A percentile compares a stretch with the other conserved stretches of the same genome.
phyloP scores from a whole-genome alignment of 2,888 invertebrate genomes.

The Muschampia plurimacula region DNA sequence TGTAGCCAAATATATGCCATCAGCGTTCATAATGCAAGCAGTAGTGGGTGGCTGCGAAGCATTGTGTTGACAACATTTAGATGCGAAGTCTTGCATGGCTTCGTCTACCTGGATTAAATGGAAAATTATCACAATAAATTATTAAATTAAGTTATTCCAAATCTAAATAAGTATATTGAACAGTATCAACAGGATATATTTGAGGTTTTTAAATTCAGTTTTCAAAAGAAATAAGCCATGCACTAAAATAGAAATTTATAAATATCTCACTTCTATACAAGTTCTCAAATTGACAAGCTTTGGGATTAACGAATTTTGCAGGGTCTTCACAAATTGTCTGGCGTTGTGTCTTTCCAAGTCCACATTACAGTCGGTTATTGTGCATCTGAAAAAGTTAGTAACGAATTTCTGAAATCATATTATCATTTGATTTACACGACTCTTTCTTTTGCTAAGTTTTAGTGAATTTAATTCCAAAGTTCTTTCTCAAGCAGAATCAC shows the following conservation, averaged over 20 bases:
- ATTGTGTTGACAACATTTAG: slow-evolving; percentile 94
- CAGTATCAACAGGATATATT: too few species aligned
- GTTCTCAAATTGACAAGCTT: slow-evolving; percentile 90
- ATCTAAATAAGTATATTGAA: too few species aligned
- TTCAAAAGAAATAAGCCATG: too few species aligned
- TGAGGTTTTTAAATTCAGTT: too few species aligned
- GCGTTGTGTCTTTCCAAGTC: slow-evolving; percentile 95
- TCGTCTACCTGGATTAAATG: slow-evolving; percentile 89
- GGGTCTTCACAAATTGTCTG: slow-evolving; percentile 91
- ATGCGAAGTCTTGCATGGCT: slow-evolving; percentile 96
- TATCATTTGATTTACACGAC: too few species aligned
- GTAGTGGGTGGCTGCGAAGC: slow-evolving; percentile 87
- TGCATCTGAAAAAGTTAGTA: slow-evolving; percentile 64
- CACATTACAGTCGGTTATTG: slow-evolving; percentile 88
- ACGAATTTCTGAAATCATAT: background rate
- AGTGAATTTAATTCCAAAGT: too few species aligned
- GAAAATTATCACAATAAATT: background rate
- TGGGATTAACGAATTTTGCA: slow-evolving; percentile 91
- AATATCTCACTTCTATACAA: slow-evolving; percentile 88
- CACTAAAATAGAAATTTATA: background rate
- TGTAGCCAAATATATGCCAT: slow-evolving; percentile 96
- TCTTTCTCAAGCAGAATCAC: too few species aligned
- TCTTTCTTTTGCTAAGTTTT: too few species aligned
- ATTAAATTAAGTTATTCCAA: too few species aligned
- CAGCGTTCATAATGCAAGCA: slow-evolving; percentile 95